Evolutionary conservation across 2,888 invertebrate species (phyloP), one percentile per base, ranked within the genome.

Genomic region (Ceraclea dissimilis): DNA sequence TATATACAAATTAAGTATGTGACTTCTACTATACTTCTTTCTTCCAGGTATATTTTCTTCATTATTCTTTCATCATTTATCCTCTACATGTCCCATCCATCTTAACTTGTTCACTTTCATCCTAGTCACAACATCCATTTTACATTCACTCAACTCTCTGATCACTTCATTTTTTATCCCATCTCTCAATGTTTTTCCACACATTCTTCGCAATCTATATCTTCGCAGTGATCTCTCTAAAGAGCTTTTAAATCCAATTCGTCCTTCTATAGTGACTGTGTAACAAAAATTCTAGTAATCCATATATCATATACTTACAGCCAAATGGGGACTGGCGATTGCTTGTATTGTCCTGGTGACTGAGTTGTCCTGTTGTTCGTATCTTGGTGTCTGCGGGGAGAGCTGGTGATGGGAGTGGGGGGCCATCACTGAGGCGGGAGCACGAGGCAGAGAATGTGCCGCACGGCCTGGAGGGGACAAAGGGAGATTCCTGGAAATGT

Each of bases 401-500:
- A n/a, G 22, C n/a, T 21, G 60, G 49, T 48, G 58, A 54, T 54
- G 51, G 21, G 53, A 48, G 20, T 21, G 51, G 22, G 20, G 18
- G 17, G 17, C 33, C 43, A 13, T 43, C 34, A 31, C 44, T 17
- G 17, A 51, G 33, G 2, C 48, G 46, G 20, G 54, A 34, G 20
- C 50, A 21, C 21, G 53, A 48, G 22, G 16, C 17, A 47, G 47
- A 17, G 17, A 18, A 16, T 13, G 39, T 8, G 13, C n/a, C 8
- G 11, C 49, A 44, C 78, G 73, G 50, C 81, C 79, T 5, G 82
- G 81, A 1, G 81, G 79, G 0, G 81, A 79, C 66, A 79, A 69
- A 1, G 78, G 74, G 58, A 75, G 75, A 63, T 79, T 72, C 58
- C 80, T 79, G 65, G 56, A 63, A 64, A 4, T n/a, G 13, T 6